phyloP scores from a whole-genome alignment of 1,140 invertebrate species.

The Cotesia glomerata region DNA sequence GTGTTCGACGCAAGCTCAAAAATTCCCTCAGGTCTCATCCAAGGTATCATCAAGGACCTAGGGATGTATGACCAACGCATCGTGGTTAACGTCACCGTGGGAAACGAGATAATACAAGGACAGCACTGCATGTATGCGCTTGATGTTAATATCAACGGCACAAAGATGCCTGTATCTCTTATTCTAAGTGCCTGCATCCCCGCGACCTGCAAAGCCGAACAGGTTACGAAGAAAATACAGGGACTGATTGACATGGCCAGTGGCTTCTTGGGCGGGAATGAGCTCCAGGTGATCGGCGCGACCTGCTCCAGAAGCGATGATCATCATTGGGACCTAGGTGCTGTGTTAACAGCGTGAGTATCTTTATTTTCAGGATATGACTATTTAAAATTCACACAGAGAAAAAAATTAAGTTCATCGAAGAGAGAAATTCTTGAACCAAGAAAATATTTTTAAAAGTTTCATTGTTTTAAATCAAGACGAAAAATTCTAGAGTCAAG shows the following conservation, averaged over 20 bases:
- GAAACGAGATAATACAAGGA: not conserved
- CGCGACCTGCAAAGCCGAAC: not conserved
- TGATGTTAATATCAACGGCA: not conserved
- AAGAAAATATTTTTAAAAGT: too few species aligned
- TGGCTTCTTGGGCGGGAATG: too few species aligned
- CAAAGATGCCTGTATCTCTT: not conserved
- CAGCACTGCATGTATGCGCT: conserved; percentile 3
- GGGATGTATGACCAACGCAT: conserved; percentile 54
- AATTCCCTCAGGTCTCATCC: conserved; percentile 47
- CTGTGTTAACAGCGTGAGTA: not conserved
- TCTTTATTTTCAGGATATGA: too few species aligned
- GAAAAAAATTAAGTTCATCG: too few species aligned
- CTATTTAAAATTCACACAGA: too few species aligned
- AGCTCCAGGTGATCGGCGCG: not conserved
- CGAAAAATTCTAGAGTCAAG: too few species aligned
- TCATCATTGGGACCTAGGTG: not conserved
- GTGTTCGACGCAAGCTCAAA: conserved; percentile 55
- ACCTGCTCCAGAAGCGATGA: not conserved
- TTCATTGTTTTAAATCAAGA: too few species aligned
- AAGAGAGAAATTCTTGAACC: too few species aligned
- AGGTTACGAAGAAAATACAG: not conserved
- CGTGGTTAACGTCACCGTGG: conserved; percentile 17
- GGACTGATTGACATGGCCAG: too few species aligned
- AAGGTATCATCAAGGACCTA: conserved; percentile 46
- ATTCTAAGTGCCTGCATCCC: not conserved